Base-by-base conservation (phyloP, 2,113 vertebrate species). In the Bostrychus sinensis region DNA sequence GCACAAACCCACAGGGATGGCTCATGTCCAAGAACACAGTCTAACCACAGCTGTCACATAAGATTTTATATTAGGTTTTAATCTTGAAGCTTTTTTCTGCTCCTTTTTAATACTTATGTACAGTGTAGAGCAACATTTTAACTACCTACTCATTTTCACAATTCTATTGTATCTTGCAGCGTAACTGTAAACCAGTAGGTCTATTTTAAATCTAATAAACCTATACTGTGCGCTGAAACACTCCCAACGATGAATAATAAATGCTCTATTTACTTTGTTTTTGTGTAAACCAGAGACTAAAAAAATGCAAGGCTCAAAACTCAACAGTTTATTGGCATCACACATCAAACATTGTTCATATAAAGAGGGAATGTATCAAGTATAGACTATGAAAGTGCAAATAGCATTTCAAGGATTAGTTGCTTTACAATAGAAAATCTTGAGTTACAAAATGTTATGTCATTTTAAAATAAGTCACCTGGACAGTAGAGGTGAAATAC, bases 371-470 rank as follows among this genome's bases (percentile, higher is more conserved):
- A 98, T 99, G 96, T 98, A 98, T 98, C 96, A 98, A 98, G 96
- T 98, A 98, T 96, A 96, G 94, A 95, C 94, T 98, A 98, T 95
- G 94, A 98, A 98, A 99, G 96, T 99, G 96, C 96, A 99, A 99
- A 97, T 93, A 95, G 94, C 94, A 95, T 95, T 94, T 96, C 93
- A 96, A 96, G 94, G 91, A 96, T 97, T 96, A 93, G 94, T 91
- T 83, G 85, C 83, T 92, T 95, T 93, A 95, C 93, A 95, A 96
- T 97, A 98, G 93, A 96, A 98, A 96, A 94, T 93, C 72, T 81
- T 83, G 86, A 82, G 93, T 96, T 96, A 96, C 91, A 98, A 99
- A 98, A 97, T 94, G 92, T 90, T 94, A 73, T 89, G 88, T 88
- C 88, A 92, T 91, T 94, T 95, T 90, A 59, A 86, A 86, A 80